Evolutionary conservation across 92 coral and sea anemone species (phyloP).

Genomic region (Pocillopora grandis): DNA sequence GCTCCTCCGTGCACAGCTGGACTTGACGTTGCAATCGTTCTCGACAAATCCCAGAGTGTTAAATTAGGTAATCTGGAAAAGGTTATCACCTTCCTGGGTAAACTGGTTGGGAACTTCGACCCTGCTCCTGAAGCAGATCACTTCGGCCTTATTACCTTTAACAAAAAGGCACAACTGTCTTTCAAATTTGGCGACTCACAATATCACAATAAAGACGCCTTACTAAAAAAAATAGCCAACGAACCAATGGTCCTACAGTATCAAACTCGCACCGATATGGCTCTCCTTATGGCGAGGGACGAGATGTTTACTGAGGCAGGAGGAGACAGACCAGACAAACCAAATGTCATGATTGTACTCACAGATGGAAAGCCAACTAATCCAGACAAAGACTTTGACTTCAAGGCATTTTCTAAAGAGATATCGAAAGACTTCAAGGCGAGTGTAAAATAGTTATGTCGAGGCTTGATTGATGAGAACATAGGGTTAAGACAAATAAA

Average conservation of each 20-base stretch:
- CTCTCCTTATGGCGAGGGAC: conserved; percentile 34
- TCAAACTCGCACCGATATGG: conserved; percentile 39
- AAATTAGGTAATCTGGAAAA: background rate
- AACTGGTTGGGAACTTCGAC: conserved; percentile 34
- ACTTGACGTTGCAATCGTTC: conserved; percentile 7
- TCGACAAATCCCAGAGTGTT: conserved; percentile 7
- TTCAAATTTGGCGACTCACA: conserved; percentile 33
- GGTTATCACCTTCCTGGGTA: conserved; percentile 27
- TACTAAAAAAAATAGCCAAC: conserved; percentile 24
- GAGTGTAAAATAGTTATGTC: too few species aligned
- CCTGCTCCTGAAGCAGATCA: conserved; percentile 41
- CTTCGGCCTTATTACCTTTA: conserved; percentile 54
- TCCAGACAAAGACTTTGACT: background rate
- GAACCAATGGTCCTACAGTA: conserved; percentile 12
- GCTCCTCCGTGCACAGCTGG: conserved; percentile 47
- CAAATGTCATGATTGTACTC: conserved; percentile 31
- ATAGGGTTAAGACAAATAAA: too few species aligned
- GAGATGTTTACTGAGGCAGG: conserved; percentile 29
- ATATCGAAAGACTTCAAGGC: background rate
- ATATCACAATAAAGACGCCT: conserved; percentile 27
- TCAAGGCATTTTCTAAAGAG: background rate
- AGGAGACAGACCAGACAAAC: conserved; percentile 39
- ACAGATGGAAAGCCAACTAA: conserved; percentile 39
- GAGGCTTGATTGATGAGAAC: too few species aligned
- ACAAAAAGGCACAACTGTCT: conserved; percentile 20